A percentile compares a stretch with the other conserved stretches of the same genome.
Evolutionary conservation across 2,797 vertebrate species (phyloP).

Genomic region (Xerus rutilus): DNA sequence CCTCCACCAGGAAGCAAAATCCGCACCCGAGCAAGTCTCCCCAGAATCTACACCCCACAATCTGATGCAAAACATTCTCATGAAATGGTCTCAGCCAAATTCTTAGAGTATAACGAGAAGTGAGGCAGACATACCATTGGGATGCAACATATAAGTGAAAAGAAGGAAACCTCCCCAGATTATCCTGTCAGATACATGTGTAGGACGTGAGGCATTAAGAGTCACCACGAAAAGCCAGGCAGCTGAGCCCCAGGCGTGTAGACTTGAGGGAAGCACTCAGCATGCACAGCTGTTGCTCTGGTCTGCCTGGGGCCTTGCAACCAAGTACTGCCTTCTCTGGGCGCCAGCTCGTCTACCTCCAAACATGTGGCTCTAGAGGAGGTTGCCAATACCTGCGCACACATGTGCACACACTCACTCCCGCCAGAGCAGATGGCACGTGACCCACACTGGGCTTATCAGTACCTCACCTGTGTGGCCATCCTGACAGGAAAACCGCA

Average conservation of each 20-base stretch:
- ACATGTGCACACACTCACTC: no score
- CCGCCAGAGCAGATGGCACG: not conserved
- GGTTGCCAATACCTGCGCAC: rapidly evolving
- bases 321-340: not conserved
- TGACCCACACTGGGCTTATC: not conserved
- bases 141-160: not conserved
- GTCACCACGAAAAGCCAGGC: not conserved
- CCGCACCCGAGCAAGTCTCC: not conserved
- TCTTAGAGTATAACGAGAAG: not conserved
- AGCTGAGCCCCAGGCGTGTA: not conserved
- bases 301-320: not conserved
- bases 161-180: not conserved
- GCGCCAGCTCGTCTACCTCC: not conserved
- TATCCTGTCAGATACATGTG: not conserved
- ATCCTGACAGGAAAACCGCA: not conserved
- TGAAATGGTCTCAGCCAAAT: not conserved
- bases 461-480: not conserved
- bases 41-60: not conserved
- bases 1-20: not conserved
- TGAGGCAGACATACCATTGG: not conserved
- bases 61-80: not conserved
- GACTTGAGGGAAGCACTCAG: not conserved
- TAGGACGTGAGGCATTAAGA: rapidly evolving
- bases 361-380: not conserved
- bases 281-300: not conserved